Percentiles rank a stretch among this genome's conserved stretches.
Conservation (phyloP, 2,113 vertebrate genomes). For the Zapus hudsonius region DNA sequence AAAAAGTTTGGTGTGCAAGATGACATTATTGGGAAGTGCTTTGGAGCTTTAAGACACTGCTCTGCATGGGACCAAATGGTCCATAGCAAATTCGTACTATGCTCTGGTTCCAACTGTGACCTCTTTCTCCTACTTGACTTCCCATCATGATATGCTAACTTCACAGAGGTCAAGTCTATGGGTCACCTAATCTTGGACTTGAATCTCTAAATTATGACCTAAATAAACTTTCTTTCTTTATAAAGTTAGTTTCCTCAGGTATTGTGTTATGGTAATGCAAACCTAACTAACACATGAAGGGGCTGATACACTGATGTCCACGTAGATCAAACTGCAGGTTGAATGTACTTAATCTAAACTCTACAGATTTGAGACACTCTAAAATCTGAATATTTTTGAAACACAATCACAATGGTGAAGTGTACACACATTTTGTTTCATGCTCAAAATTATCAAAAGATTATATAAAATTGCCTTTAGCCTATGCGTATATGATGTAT, state of each 20-base stretch:
- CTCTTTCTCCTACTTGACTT: fast-evolving
- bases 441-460: not conserved
- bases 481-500: too few relatives aligned
- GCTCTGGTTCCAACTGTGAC: not conserved
- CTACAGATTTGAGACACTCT: not conserved
- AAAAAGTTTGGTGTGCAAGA: not conserved
- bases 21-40: not conserved
- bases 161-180: not conserved
- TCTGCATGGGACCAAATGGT: too few relatives aligned
- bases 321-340: not conserved
- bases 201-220: not conserved
- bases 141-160: not conserved
- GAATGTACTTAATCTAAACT: too few relatives aligned
- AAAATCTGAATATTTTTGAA: not conserved
- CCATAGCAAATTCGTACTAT: not conserved
- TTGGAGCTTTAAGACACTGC: not conserved
- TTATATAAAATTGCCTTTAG: not conserved
- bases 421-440: not conserved
- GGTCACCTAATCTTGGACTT: not conserved
- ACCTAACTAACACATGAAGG: not conserved
- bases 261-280: not conserved
- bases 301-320: too few relatives aligned
- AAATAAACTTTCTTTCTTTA: not conserved
- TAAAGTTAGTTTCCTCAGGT: not conserved
- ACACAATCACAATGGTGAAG: not conserved